Conservation (phyloP, 2,797 vertebrate genomes). For the Cyclopterus lumpus region DNA sequence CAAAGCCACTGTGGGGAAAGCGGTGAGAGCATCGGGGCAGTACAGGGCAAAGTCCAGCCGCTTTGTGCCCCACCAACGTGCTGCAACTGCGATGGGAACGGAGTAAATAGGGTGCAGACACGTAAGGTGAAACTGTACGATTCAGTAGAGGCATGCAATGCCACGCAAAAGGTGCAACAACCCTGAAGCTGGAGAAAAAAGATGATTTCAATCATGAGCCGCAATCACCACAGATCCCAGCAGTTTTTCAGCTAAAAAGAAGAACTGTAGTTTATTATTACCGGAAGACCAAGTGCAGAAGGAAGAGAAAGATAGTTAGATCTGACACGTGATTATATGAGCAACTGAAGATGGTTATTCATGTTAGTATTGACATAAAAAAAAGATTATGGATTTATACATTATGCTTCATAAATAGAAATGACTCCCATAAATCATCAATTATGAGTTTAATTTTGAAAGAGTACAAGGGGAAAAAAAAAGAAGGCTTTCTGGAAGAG, state of each 20-base stretch:
- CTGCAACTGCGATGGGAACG: conserved; percentile 72
- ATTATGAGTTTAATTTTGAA: conserved; percentile 20
- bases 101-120: conserved; percentile 47
- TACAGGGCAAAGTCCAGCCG: conserved; percentile 97
- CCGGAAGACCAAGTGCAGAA: conserved; percentile 33
- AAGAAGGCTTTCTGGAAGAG: conserved; percentile 34
- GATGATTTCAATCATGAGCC: conserved; percentile 22
- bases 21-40: conserved; percentile 95
- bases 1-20: conserved; percentile 97
- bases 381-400: conserved; percentile 18
- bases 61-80: conserved; percentile 96
- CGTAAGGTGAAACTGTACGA: conserved; percentile 32
- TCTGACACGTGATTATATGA: conserved; percentile 21
- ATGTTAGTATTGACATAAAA: conserved; percentile 47
- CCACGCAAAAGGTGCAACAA: conserved; percentile 29
- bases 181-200: conserved; percentile 51
- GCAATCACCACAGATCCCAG: conserved; percentile 57
- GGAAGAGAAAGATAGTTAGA: conserved; percentile 32
- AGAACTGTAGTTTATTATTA: conserved; percentile 38
- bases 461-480: conserved; percentile 13
- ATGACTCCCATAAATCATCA: conserved; percentile 1
- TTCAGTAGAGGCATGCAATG: conserved; percentile 19
- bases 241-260: conserved; percentile 60
- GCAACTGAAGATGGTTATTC: conserved; percentile 40
- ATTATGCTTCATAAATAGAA: conserved; percentile 7